These are phyloP conservation scores for Aphaenogaster floridana DNA, from an alignment of 1,140 invertebrate genomes.

Conservation along the genomic window DNA sequence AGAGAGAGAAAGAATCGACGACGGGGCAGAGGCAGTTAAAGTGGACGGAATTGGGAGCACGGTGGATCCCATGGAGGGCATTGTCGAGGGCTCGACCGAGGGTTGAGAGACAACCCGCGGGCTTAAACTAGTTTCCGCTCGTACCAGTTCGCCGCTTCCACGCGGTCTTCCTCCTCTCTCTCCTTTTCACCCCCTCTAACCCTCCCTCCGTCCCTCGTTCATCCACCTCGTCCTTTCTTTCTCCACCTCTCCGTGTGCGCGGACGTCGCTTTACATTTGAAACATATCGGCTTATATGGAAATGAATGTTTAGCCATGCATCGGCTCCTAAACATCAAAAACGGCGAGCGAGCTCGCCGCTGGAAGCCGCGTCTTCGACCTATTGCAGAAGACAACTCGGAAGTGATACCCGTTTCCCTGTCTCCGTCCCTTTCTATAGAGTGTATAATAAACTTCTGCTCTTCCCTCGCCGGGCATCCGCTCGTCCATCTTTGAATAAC, in stretches of 20 bases:
- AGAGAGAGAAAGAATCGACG: constrained; percentile 41
- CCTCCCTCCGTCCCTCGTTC: constrained; percentile 39
- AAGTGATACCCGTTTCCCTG: constrained; percentile 68
- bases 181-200: constrained; percentile 54
- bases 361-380: constrained; percentile 61
- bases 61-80: constrained; percentile 74
- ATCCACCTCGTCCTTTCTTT: constrained; percentile 72
- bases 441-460: constrained; percentile 55
- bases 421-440: constrained; percentile 59
- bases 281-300: constrained; percentile 83
- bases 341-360: constrained; percentile 53
- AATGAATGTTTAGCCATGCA: constrained; percentile 82
- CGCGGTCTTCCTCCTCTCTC: constrained; percentile 54
- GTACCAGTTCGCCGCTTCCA: constrained; percentile 73
- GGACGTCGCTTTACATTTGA: constrained; percentile 81
- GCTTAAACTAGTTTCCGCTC: constrained; percentile 75
- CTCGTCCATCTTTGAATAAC: constrained; percentile 58
- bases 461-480: constrained; percentile 41
- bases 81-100: constrained; percentile 69
- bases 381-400: constrained; percentile 65
- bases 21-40: constrained; percentile 71
- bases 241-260: constrained; percentile 56
- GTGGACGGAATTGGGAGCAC: constrained; percentile 72
- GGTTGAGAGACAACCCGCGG: constrained; percentile 71
- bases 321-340: constrained; percentile 74